Percentiles rank a stretch among this genome's conserved stretches.
These are phyloP conservation scores for Liopterus haemorrhoidalis DNA, from an alignment of 2,888 invertebrate genomes.

Conservation along the genomic window DNA sequence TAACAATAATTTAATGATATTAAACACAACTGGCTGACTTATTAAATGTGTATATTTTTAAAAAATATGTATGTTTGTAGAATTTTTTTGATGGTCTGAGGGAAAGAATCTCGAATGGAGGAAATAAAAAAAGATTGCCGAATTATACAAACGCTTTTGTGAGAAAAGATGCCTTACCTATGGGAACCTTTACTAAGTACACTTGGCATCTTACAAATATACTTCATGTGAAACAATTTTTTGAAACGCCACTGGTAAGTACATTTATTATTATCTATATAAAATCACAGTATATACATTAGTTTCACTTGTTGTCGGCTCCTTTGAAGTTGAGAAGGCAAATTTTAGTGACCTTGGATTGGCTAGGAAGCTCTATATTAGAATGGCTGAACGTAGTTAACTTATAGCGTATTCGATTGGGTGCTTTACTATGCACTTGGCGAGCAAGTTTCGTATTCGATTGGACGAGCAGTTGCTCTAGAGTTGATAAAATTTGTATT, in stretches of 20 bases:
- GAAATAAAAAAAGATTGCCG: conserved; percentile 58
- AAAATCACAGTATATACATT: conserved; percentile 2
- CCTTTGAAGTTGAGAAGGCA: no score
- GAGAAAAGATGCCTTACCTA: conserved; percentile 54
- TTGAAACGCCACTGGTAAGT: conserved; percentile 58
- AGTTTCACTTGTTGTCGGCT: conserved; percentile 1
- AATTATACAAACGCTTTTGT: conserved; percentile 57
- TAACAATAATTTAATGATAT: no score
- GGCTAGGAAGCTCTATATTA: no score
- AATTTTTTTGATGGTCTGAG: conserved; percentile 67
- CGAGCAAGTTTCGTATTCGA: no score
- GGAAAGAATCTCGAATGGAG: conserved; percentile 60
- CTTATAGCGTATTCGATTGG: no score
- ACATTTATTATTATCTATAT: background rate
- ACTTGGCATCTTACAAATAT: conserved; percentile 68
- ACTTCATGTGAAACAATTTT: conserved; percentile 65
- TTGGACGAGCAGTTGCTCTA: no score
- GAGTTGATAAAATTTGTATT: no score
- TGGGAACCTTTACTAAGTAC: conserved; percentile 63
- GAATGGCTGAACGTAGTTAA: no score
- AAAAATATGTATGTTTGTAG: conserved; percentile 37
- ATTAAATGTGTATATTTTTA: background rate
- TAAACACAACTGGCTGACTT: background rate
- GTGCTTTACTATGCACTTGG: no score
- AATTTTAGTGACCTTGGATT: no score